Conservation (phyloP, 2,888 invertebrate genomes). For the Temnothorax rugatulus region DNA sequence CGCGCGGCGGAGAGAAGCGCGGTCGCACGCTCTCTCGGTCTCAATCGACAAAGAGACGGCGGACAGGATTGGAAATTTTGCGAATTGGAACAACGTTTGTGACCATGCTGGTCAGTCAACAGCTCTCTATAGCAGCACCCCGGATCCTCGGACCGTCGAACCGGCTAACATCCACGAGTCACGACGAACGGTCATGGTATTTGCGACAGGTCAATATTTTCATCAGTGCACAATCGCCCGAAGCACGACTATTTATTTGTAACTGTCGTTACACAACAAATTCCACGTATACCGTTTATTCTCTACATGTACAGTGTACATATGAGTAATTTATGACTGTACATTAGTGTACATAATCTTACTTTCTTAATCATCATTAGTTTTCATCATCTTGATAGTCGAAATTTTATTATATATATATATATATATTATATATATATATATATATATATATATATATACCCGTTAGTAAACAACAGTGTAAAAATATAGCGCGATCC, state of each 20-base stretch:
- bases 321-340: not conserved
- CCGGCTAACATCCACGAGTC: not conserved
- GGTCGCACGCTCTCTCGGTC: slow-evolving; percentile 1
- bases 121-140: slow-evolving; percentile 23
- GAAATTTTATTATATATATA: not conserved
- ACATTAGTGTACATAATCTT: too few relatives aligned
- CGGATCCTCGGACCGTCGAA: slow-evolving; percentile 27
- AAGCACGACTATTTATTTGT: slow-evolving; percentile 32
- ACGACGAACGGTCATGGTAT: not conserved
- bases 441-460: too few relatives aligned
- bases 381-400: not conserved
- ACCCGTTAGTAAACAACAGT: not conserved
- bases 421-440: too few relatives aligned
- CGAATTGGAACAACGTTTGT: slow-evolving; percentile 54
- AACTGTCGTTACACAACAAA: slow-evolving; percentile 25
- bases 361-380: not conserved
- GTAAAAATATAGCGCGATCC: not conserved
- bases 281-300: not conserved
- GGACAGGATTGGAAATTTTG: slow-evolving; percentile 62
- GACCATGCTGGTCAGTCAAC: slow-evolving; percentile 40
- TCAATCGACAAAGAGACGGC: slow-evolving; percentile 25
- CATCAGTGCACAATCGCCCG: not conserved
- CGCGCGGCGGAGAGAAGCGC: slow-evolving; percentile 6
- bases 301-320: not conserved
- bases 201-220: slow-evolving; percentile 48